Evolutionary conservation across 2,113 vertebrate species (phyloP).

Genomic region (Aviceda subcristata): DNA sequence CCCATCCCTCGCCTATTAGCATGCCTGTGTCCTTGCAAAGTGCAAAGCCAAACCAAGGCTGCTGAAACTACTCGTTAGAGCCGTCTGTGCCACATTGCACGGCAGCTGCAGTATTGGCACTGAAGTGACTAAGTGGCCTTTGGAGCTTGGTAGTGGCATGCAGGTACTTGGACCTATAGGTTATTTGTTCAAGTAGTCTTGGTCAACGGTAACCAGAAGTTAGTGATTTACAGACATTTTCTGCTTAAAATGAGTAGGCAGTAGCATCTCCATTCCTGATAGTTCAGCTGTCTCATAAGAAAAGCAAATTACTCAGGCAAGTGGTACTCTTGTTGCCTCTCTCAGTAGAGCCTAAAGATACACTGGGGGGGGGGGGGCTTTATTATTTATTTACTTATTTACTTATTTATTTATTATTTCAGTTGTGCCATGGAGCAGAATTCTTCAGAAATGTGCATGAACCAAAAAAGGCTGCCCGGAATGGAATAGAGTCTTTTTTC

Average conservation of each 20-base stretch:
- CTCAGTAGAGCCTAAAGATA: not conserved
- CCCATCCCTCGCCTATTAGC: not conserved
- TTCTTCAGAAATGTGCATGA: not conserved
- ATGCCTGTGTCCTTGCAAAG: not conserved
- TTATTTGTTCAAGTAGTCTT: not conserved
- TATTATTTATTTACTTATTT: not conserved
- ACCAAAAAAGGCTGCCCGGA: not conserved
- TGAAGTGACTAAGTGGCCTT: not conserved
- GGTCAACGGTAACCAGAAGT: not conserved
- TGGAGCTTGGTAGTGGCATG: not conserved
- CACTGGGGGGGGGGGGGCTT: accelerated
- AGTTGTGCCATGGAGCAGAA: not conserved
- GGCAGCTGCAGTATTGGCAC: not conserved
- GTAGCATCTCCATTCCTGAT: not conserved
- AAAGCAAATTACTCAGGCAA: not conserved
- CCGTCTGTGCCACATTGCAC: not conserved
- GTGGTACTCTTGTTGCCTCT: not conserved
- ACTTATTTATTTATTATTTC: not conserved
- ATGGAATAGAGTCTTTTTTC: not conserved
- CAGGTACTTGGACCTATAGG: not conserved
- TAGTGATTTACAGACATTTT: not conserved
- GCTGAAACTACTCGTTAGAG: not conserved
- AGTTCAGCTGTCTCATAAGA: not conserved
- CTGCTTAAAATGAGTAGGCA: not conserved
- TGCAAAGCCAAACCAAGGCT: not conserved